Percentiles rank a stretch among this genome's conserved stretches.
These are phyloP conservation scores for Smittia aterrima DNA, from an alignment of 2,888 invertebrate genomes.

Conservation along the genomic window DNA sequence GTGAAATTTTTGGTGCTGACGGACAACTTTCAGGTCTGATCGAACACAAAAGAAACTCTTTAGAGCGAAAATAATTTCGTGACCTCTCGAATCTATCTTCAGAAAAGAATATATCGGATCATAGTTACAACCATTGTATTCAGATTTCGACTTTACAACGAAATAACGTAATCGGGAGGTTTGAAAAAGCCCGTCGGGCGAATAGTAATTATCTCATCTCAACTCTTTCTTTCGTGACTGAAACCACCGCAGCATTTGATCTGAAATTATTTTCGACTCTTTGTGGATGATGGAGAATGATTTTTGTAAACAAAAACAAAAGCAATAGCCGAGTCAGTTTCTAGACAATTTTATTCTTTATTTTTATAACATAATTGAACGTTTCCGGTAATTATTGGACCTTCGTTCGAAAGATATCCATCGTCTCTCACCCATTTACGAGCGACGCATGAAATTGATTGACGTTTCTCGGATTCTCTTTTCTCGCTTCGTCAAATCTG, in stretches of 20 bases:
- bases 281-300: not conserved
- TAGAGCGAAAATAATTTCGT: not conserved
- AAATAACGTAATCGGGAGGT: not conserved
- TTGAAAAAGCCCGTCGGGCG: constrained; percentile 6
- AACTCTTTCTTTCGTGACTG: not conserved
- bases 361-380: constrained; percentile 42
- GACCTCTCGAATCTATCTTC: not conserved
- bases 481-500: constrained; percentile 33
- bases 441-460: constrained; percentile 32
- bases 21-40: not conserved
- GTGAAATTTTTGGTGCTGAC: not conserved
- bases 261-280: constrained; percentile 1
- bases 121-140: not conserved
- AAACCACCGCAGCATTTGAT: not conserved
- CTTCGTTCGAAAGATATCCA: not conserved
- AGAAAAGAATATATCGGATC: constrained; percentile 6
- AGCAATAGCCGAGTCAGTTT: not conserved
- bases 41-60: not conserved
- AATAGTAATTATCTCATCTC: constrained; percentile 19
- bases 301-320: not conserved
- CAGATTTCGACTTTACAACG: constrained; percentile 3
- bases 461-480: constrained; percentile 20
- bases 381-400: constrained; percentile 38
- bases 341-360: constrained; percentile 33
- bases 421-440: constrained; percentile 22